Conservation (phyloP, 1,140 invertebrate genomes). For the Chlorops oryzae region DNA sequence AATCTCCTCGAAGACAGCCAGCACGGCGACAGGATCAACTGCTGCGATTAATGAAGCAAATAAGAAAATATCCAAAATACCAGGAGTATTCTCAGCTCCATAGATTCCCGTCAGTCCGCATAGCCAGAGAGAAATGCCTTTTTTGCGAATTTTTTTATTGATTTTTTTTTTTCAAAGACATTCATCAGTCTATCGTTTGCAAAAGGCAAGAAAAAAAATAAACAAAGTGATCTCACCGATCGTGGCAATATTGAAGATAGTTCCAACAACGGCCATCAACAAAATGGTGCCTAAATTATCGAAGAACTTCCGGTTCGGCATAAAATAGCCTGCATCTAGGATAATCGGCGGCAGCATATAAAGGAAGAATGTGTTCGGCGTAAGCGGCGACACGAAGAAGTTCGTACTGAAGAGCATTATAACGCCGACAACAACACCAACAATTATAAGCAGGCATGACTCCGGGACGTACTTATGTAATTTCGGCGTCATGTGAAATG, state of each 20-base stretch:
- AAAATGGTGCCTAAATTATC: slow-evolving; percentile 95
- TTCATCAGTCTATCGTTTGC: background rate
- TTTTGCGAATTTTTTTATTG: slow-evolving; percentile 18
- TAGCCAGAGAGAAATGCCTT: slow-evolving; percentile 80
- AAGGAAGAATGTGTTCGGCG: slow-evolving; percentile 91
- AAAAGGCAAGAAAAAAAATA: slow-evolving; percentile 21
- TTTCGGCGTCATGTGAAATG: slow-evolving; percentile 89
- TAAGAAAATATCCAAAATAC: slow-evolving; percentile 80
- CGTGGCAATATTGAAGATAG: slow-evolving; percentile 92
- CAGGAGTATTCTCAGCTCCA: slow-evolving; percentile 57
- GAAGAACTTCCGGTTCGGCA: slow-evolving; percentile 95
- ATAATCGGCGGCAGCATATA: slow-evolving; percentile 97
- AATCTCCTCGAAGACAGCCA: slow-evolving; percentile 98
- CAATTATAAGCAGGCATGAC: slow-evolving; percentile 91
- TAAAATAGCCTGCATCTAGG: slow-evolving; percentile 95
- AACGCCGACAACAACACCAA: slow-evolving; percentile 88
- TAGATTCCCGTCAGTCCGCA: slow-evolving; percentile 79
- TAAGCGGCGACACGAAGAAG: slow-evolving; percentile 80
- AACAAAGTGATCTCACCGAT: slow-evolving; percentile 66
- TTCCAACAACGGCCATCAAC: slow-evolving; percentile 92
- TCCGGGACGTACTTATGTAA: slow-evolving; percentile 88
- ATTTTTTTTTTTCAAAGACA: too few species aligned
- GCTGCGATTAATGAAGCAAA: slow-evolving; percentile 97
- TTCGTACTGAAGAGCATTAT: slow-evolving; percentile 72
- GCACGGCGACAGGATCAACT: slow-evolving; percentile 95